These are phyloP conservation scores for Paramacrobiotus metropolitanus DNA, from an alignment of 1,140 invertebrate species.

Conservation along the genomic window DNA sequence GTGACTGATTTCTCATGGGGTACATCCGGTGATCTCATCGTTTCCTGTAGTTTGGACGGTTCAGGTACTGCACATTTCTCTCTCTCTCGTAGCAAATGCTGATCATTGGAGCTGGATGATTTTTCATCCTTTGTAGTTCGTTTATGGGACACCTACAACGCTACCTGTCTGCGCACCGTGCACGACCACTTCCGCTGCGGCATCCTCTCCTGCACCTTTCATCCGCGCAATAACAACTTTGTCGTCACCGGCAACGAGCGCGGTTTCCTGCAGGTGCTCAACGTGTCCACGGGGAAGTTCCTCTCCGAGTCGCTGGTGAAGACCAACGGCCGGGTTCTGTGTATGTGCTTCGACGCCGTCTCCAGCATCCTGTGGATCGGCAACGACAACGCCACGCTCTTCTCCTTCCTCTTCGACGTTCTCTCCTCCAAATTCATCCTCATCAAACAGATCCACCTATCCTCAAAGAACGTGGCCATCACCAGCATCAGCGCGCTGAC, in stretches of 20 bases:
- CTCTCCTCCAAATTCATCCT: constrained; percentile 8
- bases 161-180: constrained; percentile 38
- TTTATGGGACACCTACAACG: constrained; percentile 40
- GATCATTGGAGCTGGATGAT: no score
- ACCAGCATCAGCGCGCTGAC: constrained; percentile 40
- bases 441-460: constrained; percentile 28
- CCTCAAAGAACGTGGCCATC: constrained; percentile 26
- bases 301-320: constrained; percentile 36
- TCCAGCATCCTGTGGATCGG: constrained; percentile 56
- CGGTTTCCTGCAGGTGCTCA: constrained; percentile 50
- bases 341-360: constrained; percentile 49
- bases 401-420: constrained; percentile 40
- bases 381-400: constrained; percentile 47
- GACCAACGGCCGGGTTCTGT: constrained; percentile 42
- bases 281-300: constrained; percentile 64
- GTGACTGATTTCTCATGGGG: constrained; percentile 67
- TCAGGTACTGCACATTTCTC: constrained; percentile 17
- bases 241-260: constrained; percentile 51
- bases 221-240: constrained; percentile 67
- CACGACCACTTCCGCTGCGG: constrained; percentile 35
- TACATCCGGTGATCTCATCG: constrained; percentile 53
- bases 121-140: constrained; percentile 28
- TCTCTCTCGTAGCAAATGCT: background rate
- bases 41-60: constrained; percentile 48
- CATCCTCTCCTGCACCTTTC: constrained; percentile 49